Conservation (phyloP, 2,797 vertebrate species). For the Brachymystax lenok region DNA sequence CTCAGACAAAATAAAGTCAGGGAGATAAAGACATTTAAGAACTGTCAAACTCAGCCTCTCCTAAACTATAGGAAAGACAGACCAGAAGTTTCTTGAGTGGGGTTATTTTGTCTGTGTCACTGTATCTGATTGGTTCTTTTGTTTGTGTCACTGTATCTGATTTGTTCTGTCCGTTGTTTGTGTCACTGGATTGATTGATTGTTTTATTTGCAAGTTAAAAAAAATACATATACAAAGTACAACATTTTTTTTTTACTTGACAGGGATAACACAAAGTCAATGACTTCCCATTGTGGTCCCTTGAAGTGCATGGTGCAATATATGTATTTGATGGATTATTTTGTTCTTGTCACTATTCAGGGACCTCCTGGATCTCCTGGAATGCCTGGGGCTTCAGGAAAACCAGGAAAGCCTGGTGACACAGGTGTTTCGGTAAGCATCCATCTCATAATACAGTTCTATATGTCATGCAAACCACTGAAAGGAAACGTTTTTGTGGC, state of each 20-base stretch:
- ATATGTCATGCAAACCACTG: too few relatives aligned
- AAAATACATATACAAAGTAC: background rate
- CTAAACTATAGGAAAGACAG: background rate
- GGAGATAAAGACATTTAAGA: background rate
- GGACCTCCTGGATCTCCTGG: constrained; percentile 90
- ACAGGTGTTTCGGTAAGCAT: constrained; percentile 83
- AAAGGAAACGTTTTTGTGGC: background rate
- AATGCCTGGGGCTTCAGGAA: constrained; percentile 82
- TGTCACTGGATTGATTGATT: background rate
- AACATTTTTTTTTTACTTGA: background rate
- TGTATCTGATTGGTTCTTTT: background rate
- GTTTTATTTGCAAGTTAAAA: background rate
- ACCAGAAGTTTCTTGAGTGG: background rate
- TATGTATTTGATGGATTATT: background rate
- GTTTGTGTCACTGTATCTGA: background rate
- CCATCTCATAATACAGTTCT: background rate
- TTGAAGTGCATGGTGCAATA: background rate
- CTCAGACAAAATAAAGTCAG: background rate
- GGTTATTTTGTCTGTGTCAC: background rate
- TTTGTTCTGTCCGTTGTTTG: background rate
- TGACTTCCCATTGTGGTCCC: too few relatives aligned
- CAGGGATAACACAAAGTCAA: too few relatives aligned
- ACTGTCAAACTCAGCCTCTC: background rate
- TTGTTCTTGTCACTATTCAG: constrained; percentile 64
- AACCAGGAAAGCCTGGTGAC: constrained; percentile 88